Percentiles rank a stretch among this genome's conserved stretches.
Conservation (phyloP, 2,113 vertebrate species). For the Nothocercus nigrocapillus region DNA sequence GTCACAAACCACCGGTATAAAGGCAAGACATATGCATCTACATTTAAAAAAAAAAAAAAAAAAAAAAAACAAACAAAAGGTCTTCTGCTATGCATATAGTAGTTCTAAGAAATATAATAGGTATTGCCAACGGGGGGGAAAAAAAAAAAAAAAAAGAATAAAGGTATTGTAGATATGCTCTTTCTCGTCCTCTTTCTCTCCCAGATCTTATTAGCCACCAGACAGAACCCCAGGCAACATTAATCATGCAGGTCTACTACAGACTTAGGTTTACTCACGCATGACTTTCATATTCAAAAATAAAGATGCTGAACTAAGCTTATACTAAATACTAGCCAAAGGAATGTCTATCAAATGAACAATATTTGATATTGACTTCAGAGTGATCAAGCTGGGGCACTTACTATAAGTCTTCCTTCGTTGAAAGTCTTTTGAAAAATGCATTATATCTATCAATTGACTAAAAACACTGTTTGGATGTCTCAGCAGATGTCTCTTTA, state of each 20-base stretch:
- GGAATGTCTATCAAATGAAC: background rate
- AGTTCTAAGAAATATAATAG: conserved; percentile 43
- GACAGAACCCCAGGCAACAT: conserved; percentile 52
- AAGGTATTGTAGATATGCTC: conserved; percentile 28
- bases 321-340: background rate
- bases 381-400: background rate
- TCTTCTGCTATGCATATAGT: conserved; percentile 8
- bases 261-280: conserved; percentile 15
- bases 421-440: conserved; percentile 27
- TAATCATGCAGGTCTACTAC: conserved; percentile 26
- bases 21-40: background rate
- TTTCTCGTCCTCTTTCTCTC: background rate
- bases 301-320: background rate
- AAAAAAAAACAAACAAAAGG: conserved; percentile 47
- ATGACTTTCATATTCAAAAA: background rate
- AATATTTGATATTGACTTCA: conserved; percentile 32
- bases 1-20: conserved; percentile 9
- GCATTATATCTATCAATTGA: background rate
- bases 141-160: background rate
- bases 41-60: conserved; percentile 55
- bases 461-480: background rate
- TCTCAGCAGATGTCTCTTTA: background rate
- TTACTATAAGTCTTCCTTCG: background rate
- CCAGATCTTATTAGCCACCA: conserved; percentile 20
- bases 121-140: conserved; percentile 57